phyloP scores from a whole-genome alignment of 2,113 vertebrate species.

The Pygathrix nemaeus region DNA sequence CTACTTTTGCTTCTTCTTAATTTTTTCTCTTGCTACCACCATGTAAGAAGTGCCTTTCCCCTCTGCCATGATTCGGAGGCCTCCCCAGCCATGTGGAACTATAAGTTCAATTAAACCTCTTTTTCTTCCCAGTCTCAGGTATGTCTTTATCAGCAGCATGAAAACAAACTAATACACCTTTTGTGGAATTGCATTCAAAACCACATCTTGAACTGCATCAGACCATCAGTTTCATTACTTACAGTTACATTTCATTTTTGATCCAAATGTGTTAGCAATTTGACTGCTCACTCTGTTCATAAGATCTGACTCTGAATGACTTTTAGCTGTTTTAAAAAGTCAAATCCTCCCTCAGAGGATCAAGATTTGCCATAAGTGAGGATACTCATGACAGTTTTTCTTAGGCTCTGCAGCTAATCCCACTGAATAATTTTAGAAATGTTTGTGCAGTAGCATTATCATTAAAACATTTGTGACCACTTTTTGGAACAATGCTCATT shows the following conservation, averaged over 20 bases:
- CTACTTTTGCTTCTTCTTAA: no score
- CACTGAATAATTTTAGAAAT: constrained; percentile 11
- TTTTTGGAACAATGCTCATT: constrained; percentile 33
- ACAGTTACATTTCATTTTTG: constrained; percentile 37
- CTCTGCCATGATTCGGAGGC: no score
- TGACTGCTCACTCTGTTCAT: not conserved
- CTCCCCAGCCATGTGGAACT: no score
- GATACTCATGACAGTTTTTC: not conserved
- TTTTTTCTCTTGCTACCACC: no score
- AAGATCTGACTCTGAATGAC: constrained; percentile 34
- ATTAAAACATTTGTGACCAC: not conserved
- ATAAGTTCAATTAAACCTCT: no score
- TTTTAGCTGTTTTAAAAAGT: constrained; percentile 33
- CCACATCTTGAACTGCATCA: not conserved
- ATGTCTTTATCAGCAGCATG: no score
- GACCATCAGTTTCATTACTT: constrained; percentile 12
- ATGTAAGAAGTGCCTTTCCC: no score
- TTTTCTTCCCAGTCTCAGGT: no score
- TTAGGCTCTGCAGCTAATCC: not conserved
- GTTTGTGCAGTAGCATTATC: not conserved
- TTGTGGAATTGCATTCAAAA: not conserved
- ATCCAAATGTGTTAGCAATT: constrained; percentile 28
- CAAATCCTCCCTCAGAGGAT: constrained; percentile 9
- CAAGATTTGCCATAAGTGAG: not conserved
- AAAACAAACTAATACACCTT: no score